Evolutionary conservation across 1,140 invertebrate species (phyloP), one percentile per base, ranked within the genome.

Genomic region (Steinernema khuongi): DNA sequence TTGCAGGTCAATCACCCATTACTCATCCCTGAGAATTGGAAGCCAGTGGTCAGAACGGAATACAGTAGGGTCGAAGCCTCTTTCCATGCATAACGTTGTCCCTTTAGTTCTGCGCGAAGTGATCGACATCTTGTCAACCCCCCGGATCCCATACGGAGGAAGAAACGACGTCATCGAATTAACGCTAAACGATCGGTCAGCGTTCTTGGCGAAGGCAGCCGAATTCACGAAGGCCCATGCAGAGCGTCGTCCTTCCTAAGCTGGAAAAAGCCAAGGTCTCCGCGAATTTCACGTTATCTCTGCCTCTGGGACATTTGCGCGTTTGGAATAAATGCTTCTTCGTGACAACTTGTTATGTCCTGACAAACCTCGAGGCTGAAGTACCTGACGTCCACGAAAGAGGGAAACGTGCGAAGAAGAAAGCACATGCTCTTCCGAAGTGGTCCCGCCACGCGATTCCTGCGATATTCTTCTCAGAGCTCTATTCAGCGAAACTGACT

Each of bases 151-250:
- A 26, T 60, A 60, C 19, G 50, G 50, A 11, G 50, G 50, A 11
- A 14, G 50, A 26, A 14, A 22, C 19, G 50, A 60, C 7, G 50
- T 60, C 7, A 26, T 60, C 50, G 50, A 60, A 4, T 26, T 60
- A 4, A 4, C 22, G 11, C 4, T 26, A 4, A 17, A 14, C 14
- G 50, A 60, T 22, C 7, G 22, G 4, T 22, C 4, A 2, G 50
- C 11, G 14, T 60, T 60, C 50, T n/a, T 60, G 7, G 4, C 50
- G 19, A 60, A 60, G 50, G 50, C 50, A 22, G 19, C 22, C 50
- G 50, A 60, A 60, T 60, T 60, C 19, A 60, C 50, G 50, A 60
- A 60, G 22, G 50, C 50, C 50, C 50, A 60, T 60, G 22, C 50
- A 4, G 50, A 60, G n/a, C 36, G 36, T 41, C 36, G 36, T 41